Conservation (phyloP, 2,113 vertebrate genomes). For the Indicator indicator region DNA sequence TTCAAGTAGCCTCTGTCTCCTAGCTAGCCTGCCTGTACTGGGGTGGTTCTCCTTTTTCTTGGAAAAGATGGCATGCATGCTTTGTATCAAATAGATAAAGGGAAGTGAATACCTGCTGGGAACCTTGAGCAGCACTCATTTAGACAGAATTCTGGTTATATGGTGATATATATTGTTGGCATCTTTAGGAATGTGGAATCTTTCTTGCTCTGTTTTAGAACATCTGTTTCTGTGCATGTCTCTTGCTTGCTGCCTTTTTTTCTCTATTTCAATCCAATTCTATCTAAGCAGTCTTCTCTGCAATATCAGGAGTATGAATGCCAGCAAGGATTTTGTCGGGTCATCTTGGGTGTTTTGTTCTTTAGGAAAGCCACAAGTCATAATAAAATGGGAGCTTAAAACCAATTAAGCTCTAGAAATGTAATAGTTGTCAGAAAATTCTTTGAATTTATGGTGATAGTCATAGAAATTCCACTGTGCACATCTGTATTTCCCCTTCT, state of each 20-base stretch:
- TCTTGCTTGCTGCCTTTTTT: neutral
- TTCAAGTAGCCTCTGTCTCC: neutral
- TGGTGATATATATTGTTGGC: neutral
- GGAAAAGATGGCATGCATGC: neutral
- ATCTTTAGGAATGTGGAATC: neutral
- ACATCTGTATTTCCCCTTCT: neutral
- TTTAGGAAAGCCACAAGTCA: neutral
- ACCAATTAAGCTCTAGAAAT: neutral
- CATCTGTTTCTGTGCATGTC: neutral
- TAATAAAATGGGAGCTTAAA: neutral
- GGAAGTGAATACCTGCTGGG: neutral
- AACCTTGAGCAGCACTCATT: neutral
- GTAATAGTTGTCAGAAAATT: neutral
- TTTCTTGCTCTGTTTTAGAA: neutral
- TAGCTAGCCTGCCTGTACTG: neutral
- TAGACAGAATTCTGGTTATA: slow-evolving; percentile 4
- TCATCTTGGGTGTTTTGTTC: neutral
- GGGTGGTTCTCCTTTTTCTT: neutral
- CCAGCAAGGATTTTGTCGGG: slow-evolving; percentile 7
- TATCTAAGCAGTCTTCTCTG: neutral
- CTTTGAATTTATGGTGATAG: neutral
- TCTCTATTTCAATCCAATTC: neutral
- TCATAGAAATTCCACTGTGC: neutral
- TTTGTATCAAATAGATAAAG: neutral
- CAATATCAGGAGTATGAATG: neutral